Evolutionary conservation across 2,113 vertebrate species (phyloP), one percentile per base, ranked within the genome.

Genomic region (Vicugna pacos): DNA sequence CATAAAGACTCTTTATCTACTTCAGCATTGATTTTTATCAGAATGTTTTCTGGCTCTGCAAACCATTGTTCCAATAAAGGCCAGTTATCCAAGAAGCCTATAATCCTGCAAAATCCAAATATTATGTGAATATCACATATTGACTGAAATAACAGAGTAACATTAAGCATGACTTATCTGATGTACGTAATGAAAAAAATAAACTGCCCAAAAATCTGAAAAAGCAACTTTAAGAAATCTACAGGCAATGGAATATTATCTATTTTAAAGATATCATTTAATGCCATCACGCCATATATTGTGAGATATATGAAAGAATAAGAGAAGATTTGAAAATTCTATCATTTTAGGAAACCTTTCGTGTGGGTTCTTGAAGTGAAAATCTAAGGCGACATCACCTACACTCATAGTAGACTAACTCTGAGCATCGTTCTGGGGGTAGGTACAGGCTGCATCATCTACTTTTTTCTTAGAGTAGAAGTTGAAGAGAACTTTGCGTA

Each of bases 61-160:
- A 99, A 99, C 99, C 99, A 99, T n/a, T 98, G 96, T 95, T 99
- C 99, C 80, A 99, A 97, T 82, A 97, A 95, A 67, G 99, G 98
- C 99, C 99, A 99, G 2, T 98, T 98, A 11, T 99, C 98, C 62
- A 99, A 98, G 97, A 99, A 99, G 30, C 98, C 97, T 89, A 97
- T 77, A 93, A 99, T 98, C 97, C 99, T 99, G 88, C 0, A 96
- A 98, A 98, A 96, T 35, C 3, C 75, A 91, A 94, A 95, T 58
- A 86, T 69, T 50, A 5, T 56, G 81, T 85, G 12, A 96, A 60
- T 60, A 72, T 70, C 30, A 80, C 89, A 70, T 35, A 35, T 17
- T 73, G 19, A 79, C 22, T 76, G 35, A 92, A 77, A 92, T 35
- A 86, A 35, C 35, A 56, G 8, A 54, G 38, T 84, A 48, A 54